Percentiles rank a stretch among this genome's conserved stretches.
phyloP scores from a whole-genome alignment of 2,113 vertebrate species.

The Semnornis frantzii region DNA sequence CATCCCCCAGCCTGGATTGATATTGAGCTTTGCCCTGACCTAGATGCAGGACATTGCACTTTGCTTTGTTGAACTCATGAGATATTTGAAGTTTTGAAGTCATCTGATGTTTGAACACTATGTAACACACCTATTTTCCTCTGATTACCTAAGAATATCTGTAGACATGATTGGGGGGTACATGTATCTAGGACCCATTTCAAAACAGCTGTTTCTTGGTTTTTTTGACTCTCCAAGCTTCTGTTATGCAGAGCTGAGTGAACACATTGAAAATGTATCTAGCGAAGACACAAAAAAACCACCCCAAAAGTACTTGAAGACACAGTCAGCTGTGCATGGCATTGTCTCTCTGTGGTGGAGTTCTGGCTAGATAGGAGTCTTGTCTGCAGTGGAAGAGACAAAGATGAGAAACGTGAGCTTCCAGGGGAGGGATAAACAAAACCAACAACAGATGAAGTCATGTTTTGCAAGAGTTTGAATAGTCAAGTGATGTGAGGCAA shows the following conservation, averaged over 20 bases:
- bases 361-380: not conserved
- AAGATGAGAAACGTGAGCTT: conserved; percentile 28
- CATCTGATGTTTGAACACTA: not conserved
- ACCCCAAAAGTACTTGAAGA: conserved; percentile 15
- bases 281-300: not conserved
- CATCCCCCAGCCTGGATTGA: too few species aligned
- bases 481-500: conserved; percentile 24
- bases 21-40: too few species aligned
- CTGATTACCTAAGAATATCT: not conserved
- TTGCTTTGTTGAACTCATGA: too few species aligned
- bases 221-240: not conserved
- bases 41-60: too few species aligned
- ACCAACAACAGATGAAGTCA: conserved; percentile 56
- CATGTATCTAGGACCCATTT: not conserved
- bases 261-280: not conserved
- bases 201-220: not conserved
- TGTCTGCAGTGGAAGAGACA: conserved; percentile 17
- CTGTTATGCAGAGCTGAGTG: not conserved
- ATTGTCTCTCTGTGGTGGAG: not conserved
- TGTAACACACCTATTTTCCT: not conserved
- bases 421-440: conserved; percentile 26
- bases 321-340: not conserved
- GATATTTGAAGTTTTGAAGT: not conserved
- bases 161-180: not conserved
- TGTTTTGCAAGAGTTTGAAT: conserved; percentile 66